A percentile compares a stretch with the other conserved stretches of the same genome.
phyloP scores from a whole-genome alignment of 2,888 invertebrate species.

The Chloromyia formosa region DNA sequence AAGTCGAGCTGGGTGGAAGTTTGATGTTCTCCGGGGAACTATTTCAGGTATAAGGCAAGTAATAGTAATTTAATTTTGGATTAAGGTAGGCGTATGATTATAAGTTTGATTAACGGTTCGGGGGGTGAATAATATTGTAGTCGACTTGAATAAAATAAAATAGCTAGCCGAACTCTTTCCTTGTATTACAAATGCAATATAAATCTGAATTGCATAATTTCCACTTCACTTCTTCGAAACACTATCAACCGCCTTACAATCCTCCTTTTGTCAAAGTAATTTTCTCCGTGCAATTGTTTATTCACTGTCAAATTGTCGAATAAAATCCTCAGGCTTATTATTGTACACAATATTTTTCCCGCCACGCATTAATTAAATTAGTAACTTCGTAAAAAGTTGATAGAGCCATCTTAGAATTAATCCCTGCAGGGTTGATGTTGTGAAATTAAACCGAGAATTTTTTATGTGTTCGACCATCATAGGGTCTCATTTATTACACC shows the following conservation, averaged over 20 bases:
- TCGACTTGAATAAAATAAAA: neutral
- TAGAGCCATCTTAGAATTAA: conserved; percentile 14
- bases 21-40: conserved; percentile 44
- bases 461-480: conserved; percentile 47
- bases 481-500: conserved; percentile 48
- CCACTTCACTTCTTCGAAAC: too few species aligned
- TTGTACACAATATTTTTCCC: too few species aligned
- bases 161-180: too few species aligned
- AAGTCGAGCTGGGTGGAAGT: conserved; percentile 38
- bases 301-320: too few species aligned
- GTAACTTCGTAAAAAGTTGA: conserved; percentile 16
- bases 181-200: too few species aligned
- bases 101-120: neutral
- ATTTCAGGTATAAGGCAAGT: conserved; percentile 44
- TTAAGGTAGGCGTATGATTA: conserved; percentile 37
- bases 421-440: conserved; percentile 43
- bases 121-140: neutral
- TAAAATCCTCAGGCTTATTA: too few species aligned
- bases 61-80: conserved; percentile 48
- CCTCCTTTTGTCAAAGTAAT: too few species aligned
- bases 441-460: conserved; percentile 49
- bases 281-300: too few species aligned
- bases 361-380: conserved; percentile 38
- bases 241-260: conserved; percentile 22
- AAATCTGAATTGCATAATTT: too few species aligned